These are phyloP conservation scores for Hucho hucho DNA, from an alignment of 2,113 vertebrate genomes.

Conservation along the genomic window DNA sequence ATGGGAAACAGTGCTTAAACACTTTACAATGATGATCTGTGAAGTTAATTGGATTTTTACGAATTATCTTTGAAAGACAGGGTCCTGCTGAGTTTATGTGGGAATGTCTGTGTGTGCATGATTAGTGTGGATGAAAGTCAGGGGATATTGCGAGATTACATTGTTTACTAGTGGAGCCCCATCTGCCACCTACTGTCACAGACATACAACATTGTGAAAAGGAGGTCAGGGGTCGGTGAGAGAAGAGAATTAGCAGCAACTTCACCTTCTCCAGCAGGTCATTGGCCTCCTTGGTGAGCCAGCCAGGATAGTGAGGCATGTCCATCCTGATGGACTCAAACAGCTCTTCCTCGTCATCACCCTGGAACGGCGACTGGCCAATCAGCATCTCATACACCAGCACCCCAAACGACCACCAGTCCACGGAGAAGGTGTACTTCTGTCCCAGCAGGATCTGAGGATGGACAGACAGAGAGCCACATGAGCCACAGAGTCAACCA, in stretches of 20 bases:
- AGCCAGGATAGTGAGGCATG: conserved; percentile 88
- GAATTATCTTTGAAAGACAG: too few relatives aligned
- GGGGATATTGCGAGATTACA: background rate
- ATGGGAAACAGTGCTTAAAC: too few relatives aligned
- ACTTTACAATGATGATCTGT: too few relatives aligned
- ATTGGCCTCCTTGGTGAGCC: conserved; percentile 92
- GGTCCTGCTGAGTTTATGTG: too few relatives aligned
- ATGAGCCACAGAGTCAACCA: background rate
- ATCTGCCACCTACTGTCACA: background rate
- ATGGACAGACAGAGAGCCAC: conserved; percentile 2
- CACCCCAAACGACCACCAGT: conserved; percentile 99
- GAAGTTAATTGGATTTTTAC: too few relatives aligned
- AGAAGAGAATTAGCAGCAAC: too few relatives aligned
- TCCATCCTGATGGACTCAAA: conserved; percentile 94
- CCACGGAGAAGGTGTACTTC: conserved; percentile 93
- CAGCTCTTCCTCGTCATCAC: conserved; percentile 94
- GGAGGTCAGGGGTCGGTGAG: background rate
- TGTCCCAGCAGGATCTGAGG: conserved; percentile 88
- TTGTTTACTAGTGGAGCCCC: background rate
- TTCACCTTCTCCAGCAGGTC: conserved; percentile 87
- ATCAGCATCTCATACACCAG: conserved; percentile 98
- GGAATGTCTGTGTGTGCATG: too few relatives aligned
- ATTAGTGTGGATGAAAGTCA: background rate
- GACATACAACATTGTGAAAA: background rate
- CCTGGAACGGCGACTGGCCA: conserved; percentile 98